Evolutionary conservation across 2,888 invertebrate genomes (phyloP).

Genomic region (Leptinotarsa rubiginosa): DNA sequence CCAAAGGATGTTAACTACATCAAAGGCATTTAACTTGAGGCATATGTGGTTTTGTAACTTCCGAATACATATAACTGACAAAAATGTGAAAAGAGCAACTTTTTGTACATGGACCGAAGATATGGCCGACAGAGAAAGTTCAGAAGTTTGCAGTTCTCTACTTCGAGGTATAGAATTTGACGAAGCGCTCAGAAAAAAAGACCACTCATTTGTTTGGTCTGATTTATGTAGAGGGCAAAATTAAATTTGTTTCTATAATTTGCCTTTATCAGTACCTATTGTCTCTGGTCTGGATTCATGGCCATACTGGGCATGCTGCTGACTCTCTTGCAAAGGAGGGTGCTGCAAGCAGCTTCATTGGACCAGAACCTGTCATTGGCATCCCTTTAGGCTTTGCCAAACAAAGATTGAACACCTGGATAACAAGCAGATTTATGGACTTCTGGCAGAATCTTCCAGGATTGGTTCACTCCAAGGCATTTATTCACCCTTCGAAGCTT

Average conservation of each 20-base stretch:
- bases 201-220: conserved; percentile 43
- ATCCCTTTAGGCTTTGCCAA: no score
- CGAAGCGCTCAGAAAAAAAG: neutral
- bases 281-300: no score
- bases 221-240: conserved; percentile 56
- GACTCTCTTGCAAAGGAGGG: no score
- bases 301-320: no score
- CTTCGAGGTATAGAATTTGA: neutral
- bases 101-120: conserved; percentile 51
- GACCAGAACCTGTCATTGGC: no score
- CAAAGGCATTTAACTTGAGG: conserved; percentile 45
- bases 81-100: neutral
- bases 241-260: conserved; percentile 52
- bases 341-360: no score
- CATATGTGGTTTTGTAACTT: conserved; percentile 49
- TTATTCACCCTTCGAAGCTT: no score
- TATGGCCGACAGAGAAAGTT: conserved; percentile 25
- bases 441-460: no score
- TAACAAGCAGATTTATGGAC: no score
- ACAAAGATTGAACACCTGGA: no score
- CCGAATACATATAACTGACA: conserved; percentile 31
- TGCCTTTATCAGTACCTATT: conserved; percentile 43
- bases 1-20: conserved; percentile 41
- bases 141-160: conserved; percentile 29
- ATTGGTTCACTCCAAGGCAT: no score